Conservation (phyloP, 2,113 vertebrate genomes). For the Rhabdomys dilectus region DNA sequence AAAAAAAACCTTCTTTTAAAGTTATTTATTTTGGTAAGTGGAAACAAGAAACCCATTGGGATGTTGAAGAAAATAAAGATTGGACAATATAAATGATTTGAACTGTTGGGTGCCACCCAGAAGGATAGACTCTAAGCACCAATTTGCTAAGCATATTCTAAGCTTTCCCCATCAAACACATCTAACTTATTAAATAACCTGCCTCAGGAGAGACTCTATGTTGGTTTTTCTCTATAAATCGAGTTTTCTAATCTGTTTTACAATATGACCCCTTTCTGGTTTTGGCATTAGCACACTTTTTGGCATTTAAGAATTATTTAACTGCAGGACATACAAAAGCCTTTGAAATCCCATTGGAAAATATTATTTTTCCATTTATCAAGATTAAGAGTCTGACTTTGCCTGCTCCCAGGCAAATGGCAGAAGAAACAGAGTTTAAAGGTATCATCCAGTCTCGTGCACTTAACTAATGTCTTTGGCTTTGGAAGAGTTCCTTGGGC, state of each 20-base stretch:
- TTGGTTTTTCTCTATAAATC: conserved; percentile 54
- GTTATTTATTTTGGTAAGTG: neutral
- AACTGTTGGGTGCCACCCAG: neutral
- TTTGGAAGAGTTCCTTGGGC: conserved; percentile 20
- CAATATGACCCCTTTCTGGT: conserved; percentile 25
- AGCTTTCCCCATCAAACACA: conserved; percentile 26
- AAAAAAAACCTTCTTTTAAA: neutral
- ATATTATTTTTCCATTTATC: conserved; percentile 55
- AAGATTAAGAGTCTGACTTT: neutral
- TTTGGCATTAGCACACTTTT: conserved; percentile 43
- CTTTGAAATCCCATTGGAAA: conserved; percentile 43
- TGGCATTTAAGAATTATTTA: conserved; percentile 68
- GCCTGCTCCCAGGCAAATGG: neutral
- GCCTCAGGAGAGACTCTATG: conserved; percentile 49
- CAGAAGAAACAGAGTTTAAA: neutral
- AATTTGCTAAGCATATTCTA: conserved; percentile 64
- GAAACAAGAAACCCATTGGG: neutral
- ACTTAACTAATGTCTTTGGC: neutral
- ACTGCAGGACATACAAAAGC: conserved; percentile 54
- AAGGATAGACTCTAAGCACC: conserved; percentile 20
- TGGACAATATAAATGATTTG: conserved; percentile 34
- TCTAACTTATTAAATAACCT: conserved; percentile 67
- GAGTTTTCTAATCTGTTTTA: conserved; percentile 74
- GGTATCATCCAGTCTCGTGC: neutral
- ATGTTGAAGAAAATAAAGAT: conserved; percentile 10